Base-by-base conservation (phyloP, 1,140 invertebrate genomes). In the Aphaenogaster rudis region DNA sequence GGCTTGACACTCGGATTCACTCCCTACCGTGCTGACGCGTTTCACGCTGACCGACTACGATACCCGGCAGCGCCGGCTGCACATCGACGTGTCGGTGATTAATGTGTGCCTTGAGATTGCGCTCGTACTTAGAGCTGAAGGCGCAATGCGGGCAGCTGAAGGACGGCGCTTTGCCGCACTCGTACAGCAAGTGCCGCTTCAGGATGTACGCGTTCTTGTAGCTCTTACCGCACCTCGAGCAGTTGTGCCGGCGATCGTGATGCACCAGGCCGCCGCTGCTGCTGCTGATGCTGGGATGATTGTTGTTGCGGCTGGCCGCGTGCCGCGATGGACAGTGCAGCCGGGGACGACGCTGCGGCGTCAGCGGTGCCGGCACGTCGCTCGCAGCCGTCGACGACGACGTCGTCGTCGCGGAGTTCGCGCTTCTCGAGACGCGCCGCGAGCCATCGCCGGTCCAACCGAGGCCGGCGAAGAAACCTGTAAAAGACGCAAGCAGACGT, bases 71-170 rank as follows among this genome's bases (percentile, higher is more conserved):
- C 67, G 77, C 42, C 1, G 86, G 61, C 17, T 94, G 93, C 4
- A 92, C 42, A 52, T 94, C 93, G 7, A 94, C 78, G 82, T 95
- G 95, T 21, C 95, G 95, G 82, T 95, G 95, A 86, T 95, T 95
- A 52, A 96, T 95, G 72, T 96, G 96, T 28, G 95, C 94, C 71
- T 96, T 96, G 0, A 96, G 88, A 69, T 96, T 96, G 8, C 95
- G 92, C 77, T 95, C 94, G 79, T 96, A 96, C 52, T 96, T 96
- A 33, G 96, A 96, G 69, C 94, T 95, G 85, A 95, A 95, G 11
- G 94, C 92, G 91, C 96, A 96, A 33, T 96, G 94, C 0, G 95
- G 96, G 67, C 96, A 96, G 21, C 94, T 95, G 90, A 96, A 96
- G 36, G 96, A 95, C 3, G 96, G 96, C 39, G 95, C 96, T 74